These are phyloP conservation scores for Labeo calbasu DNA, from an alignment of 2,797 vertebrate species.

Conservation along the genomic window DNA sequence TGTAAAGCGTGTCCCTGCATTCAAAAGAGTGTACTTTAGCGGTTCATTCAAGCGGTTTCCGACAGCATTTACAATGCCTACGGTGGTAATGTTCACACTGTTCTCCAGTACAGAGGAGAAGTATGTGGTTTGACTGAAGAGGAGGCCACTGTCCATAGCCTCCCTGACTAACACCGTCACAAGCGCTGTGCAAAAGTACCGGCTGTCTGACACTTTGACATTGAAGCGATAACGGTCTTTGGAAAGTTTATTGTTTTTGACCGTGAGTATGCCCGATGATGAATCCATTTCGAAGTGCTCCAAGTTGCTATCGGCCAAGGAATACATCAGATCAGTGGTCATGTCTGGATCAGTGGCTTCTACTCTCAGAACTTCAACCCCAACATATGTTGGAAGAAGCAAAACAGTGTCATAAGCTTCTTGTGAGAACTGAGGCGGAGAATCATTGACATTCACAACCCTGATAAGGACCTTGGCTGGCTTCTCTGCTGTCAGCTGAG, in stretches of 20 bases:
- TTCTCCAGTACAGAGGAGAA: slow-evolving; percentile 87
- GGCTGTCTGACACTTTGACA: slow-evolving; percentile 88
- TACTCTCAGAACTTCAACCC: slow-evolving; percentile 84
- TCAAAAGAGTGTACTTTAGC: slow-evolving; percentile 89
- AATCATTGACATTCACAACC: slow-evolving; percentile 94
- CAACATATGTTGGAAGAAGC: slow-evolving; percentile 88
- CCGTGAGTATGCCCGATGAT: slow-evolving; percentile 82
- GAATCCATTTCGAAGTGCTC: slow-evolving; percentile 85
- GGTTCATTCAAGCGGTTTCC: slow-evolving; percentile 93
- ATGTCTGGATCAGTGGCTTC: slow-evolving; percentile 90
- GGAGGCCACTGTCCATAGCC: slow-evolving; percentile 85
- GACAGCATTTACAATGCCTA: slow-evolving; percentile 85
- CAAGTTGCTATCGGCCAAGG: slow-evolving; percentile 86
- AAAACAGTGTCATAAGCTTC: slow-evolving; percentile 87
- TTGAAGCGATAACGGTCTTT: slow-evolving; percentile 91
- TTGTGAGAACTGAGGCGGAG: slow-evolving; percentile 89
- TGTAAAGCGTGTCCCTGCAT: slow-evolving; percentile 87
- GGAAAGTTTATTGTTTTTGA: slow-evolving; percentile 86
- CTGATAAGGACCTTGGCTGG: slow-evolving; percentile 90
- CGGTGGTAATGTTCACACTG: slow-evolving; percentile 78
- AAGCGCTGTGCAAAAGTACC: slow-evolving; percentile 82
- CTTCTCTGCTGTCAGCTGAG: slow-evolving; percentile 83
- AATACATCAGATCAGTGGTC: slow-evolving; percentile 82
- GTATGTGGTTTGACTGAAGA: slow-evolving; percentile 86
- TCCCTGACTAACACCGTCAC: slow-evolving; percentile 91